These are phyloP conservation scores for Drosophila crucigera DNA, from an alignment of 2,888 invertebrate genomes.

Conservation along the genomic window DNA sequence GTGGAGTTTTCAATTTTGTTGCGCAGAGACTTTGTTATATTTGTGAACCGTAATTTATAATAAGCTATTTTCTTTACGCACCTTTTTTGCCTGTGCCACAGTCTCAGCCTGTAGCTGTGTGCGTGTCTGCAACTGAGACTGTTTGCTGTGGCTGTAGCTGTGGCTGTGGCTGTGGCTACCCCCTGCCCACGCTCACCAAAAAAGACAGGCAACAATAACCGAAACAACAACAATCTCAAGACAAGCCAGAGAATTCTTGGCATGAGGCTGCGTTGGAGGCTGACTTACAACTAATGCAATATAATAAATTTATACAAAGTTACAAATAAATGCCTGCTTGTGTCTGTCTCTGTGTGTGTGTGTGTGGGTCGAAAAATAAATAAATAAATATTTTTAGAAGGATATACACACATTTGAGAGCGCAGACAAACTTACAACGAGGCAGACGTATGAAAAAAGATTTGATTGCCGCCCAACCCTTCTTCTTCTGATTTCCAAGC, in stretches of 20 bases:
- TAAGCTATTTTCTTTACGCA: conserved; percentile 74
- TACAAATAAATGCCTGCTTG: conserved; percentile 69
- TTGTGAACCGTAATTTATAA: conserved; percentile 75
- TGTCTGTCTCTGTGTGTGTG: conserved; percentile 28
- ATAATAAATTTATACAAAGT: conserved; percentile 83
- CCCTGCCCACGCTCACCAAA: conserved; percentile 64
- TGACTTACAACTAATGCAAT: conserved; percentile 83
- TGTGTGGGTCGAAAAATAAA: conserved; percentile 70
- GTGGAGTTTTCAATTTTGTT: background rate
- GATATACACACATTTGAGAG: conserved; percentile 46
- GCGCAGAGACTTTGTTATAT: conserved; percentile 52
- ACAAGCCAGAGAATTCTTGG: conserved; percentile 54
- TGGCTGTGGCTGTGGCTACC: conserved; percentile 34
- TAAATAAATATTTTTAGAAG: conserved; percentile 81
- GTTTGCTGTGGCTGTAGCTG: background rate
- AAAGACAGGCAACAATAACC: conserved; percentile 22
- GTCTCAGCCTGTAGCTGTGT: conserved; percentile 1
- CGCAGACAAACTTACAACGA: background rate
- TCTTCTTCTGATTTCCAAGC: conserved; percentile 55
- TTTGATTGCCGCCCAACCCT: conserved; percentile 65
- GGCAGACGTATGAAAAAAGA: conserved; percentile 34
- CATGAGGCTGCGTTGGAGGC: conserved; percentile 43
- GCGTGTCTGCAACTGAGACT: conserved; percentile 1
- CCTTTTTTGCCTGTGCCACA: conserved; percentile 44
- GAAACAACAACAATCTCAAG: conserved; percentile 15